Percentiles rank a stretch among this genome's conserved stretches.
Evolutionary conservation across 2,888 invertebrate species (phyloP).

Genomic region (Hanleya hanleyi): DNA sequence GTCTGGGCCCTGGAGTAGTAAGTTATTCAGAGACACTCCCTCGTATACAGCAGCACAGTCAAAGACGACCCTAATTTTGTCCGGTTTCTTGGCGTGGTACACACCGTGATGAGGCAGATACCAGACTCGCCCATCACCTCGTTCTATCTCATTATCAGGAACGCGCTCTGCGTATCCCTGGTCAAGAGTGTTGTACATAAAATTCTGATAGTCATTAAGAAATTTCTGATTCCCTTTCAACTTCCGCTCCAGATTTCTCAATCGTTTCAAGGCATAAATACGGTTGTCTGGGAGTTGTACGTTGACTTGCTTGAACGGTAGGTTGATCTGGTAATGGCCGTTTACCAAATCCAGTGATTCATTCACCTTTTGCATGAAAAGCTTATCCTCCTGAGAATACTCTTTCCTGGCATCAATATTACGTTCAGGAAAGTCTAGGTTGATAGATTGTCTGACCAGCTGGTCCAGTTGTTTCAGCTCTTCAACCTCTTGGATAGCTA

Average conservation of each 20-base stretch:
- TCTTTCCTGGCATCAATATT: conserved; percentile 20
- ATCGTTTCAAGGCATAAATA: conserved; percentile 10
- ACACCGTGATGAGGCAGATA: too few relatives aligned
- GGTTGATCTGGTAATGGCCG: conserved; percentile 18
- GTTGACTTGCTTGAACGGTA: conserved; percentile 15
- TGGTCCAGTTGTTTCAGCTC: conserved; percentile 18
- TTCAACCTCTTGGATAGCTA: conserved; percentile 10
- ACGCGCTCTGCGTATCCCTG: conserved; percentile 30
- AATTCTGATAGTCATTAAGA: conserved; percentile 20
- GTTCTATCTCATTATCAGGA: too few relatives aligned
- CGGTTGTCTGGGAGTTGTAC: conserved; percentile 14
- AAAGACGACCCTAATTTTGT: too few relatives aligned
- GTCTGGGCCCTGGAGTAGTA: conserved; percentile 38
- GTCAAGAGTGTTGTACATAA: conserved; percentile 28
- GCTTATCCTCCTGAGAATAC: conserved; percentile 15
- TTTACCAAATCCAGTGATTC: conserved; percentile 11
- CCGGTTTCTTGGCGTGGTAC: too few relatives aligned
- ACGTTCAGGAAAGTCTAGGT: conserved; percentile 30
- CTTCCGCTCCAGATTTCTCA: conserved; percentile 16
- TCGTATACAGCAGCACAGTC: too few relatives aligned
- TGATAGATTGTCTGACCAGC: conserved; percentile 21
- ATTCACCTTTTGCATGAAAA: conserved; percentile 11
- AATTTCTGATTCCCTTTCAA: conserved; percentile 13
- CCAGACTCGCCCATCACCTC: too few relatives aligned
- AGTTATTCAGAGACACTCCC: conserved; percentile 24